Evolutionary conservation across 2,113 vertebrate genomes (phyloP), one percentile per base, ranked within the genome.

Genomic region (Halichoeres trimaculatus): DNA sequence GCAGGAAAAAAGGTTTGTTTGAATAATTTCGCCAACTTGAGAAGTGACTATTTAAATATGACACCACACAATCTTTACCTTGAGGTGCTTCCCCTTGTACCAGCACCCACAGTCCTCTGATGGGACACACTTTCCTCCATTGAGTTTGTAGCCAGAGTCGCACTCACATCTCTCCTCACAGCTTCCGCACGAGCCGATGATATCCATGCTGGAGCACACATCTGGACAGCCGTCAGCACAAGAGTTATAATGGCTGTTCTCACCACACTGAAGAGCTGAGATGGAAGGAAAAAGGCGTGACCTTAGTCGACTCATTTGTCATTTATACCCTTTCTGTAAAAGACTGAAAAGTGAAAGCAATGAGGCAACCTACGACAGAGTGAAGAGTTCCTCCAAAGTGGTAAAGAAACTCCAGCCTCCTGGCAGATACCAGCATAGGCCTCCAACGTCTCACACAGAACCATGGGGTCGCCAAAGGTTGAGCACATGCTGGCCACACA

Each of bases 401-500:
- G 80, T 12, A 95, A 7, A 4, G 36, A 30, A 58, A 94, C 81
- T 4, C 95, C 95, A 19, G 85, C 94, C 26, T 89, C 81, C 24
- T 87, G 80, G 85, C 96, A 97, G 0, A 92, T 77, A 0, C 85
- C 88, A 13, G 90, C 89, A 17, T 95, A 96, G 17, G 78, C 66
- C 34, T 72, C 83, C 60, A 96, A 66, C 20, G 71, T 85, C 34
- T 88, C 50, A 62, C 96, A 97, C 16, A 96, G 86, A 17, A 86
- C 62, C 0, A 58, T 65, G 10, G 75, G 88, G 69, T 91, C 81
- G 57, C 93, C 93, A 8, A 75, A 68, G 35, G 81, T 17, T 22
- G 86, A 62, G 75, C 96, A 97, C 78, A 96, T 94, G 70, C 89
- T 76, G 0, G 87, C 88, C 61, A 95, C 59, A 60, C 96, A 96